Conservation (phyloP, 53 echinoderm and acorn worm species). For the Holothuria scabra region DNA sequence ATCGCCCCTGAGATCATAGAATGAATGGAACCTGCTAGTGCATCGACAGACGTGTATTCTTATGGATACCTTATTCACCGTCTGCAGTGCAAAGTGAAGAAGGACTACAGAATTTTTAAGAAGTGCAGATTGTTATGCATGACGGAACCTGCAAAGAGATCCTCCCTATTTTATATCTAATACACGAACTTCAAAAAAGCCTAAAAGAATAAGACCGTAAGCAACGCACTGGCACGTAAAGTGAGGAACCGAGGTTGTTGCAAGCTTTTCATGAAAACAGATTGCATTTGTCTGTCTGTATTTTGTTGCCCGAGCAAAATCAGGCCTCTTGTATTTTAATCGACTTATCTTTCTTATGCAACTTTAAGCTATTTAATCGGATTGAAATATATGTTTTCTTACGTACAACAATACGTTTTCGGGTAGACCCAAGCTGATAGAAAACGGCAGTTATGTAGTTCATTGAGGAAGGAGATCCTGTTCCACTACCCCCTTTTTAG, state of each 20-base stretch:
- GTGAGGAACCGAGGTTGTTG: background rate
- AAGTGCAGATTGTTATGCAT: conserved; percentile 8
- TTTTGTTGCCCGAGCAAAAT: too few relatives aligned
- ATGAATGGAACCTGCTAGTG: conserved; percentile 3
- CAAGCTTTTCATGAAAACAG: too few relatives aligned
- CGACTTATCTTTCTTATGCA: background rate
- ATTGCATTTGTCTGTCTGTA: too few relatives aligned
- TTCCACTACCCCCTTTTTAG: too few relatives aligned
- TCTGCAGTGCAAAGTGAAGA: conserved; percentile 1
- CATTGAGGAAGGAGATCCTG: too few relatives aligned
- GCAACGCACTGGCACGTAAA: background rate
- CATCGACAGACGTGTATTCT: conserved; percentile 18
- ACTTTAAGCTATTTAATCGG: background rate
- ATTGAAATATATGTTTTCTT: too few relatives aligned
- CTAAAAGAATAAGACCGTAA: background rate
- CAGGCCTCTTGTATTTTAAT: too few relatives aligned
- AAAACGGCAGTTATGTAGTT: too few relatives aligned
- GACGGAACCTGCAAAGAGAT: conserved; percentile 21
- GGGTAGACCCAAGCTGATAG: too few relatives aligned
- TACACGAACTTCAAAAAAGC: conserved; percentile 7
- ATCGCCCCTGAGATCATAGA: conserved; percentile 2
- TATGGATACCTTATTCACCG: conserved; percentile 7
- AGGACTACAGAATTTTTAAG: conserved; percentile 1
- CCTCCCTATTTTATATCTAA: conserved; percentile 10
- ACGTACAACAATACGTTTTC: too few relatives aligned